phyloP scores from a whole-genome alignment of 2,797 vertebrate genomes.

The Pangasius macronema region DNA sequence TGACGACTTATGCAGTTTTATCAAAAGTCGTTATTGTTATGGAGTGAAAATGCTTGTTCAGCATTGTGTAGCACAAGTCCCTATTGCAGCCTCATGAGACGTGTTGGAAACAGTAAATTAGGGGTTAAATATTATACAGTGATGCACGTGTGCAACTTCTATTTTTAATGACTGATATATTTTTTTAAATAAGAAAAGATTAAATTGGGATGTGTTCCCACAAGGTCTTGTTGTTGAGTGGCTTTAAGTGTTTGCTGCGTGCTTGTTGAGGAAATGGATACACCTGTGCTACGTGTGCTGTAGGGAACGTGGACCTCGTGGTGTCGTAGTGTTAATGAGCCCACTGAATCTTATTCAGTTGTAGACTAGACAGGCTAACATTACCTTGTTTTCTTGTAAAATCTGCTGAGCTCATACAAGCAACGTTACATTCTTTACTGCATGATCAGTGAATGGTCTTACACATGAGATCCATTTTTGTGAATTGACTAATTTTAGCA shows the following conservation, averaged over 20 bases:
- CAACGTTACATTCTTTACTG: not conserved
- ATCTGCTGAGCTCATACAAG: not conserved
- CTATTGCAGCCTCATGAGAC: not conserved
- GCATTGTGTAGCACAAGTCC: not conserved
- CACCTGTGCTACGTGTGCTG: not conserved
- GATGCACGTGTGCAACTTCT: not conserved
- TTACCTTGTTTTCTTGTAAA: not conserved
- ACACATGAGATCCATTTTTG: not conserved
- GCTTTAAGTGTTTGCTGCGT: not conserved
- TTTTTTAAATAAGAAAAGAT: not conserved
- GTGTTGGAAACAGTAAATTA: not conserved
- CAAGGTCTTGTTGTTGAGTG: not conserved
- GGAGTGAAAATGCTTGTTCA: not conserved
- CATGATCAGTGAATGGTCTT: not conserved
- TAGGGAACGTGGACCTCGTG: not conserved
- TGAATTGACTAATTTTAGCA: not conserved
- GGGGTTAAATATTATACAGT: not conserved
- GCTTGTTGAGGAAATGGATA: not conserved
- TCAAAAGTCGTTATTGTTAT: not conserved
- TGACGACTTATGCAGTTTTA: not conserved
- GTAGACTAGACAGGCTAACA: not conserved
- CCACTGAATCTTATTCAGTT: not conserved
- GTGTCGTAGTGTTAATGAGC: not conserved
- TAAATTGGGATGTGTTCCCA: not conserved
- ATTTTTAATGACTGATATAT: not conserved